Base-by-base conservation (phyloP, 2,888 invertebrate genomes). In the Eurois occulta region DNA sequence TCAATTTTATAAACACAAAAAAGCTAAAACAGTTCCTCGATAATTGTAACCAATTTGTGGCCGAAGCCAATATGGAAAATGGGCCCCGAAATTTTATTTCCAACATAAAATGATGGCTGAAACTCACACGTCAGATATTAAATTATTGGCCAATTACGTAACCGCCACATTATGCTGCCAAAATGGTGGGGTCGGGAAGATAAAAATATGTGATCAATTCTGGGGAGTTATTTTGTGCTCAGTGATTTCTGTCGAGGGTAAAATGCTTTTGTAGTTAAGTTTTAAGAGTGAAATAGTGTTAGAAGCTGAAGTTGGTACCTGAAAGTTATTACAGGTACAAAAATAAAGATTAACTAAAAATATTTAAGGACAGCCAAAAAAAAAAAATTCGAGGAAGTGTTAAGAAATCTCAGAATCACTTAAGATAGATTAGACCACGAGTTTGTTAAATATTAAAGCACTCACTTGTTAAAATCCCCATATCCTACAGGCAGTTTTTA, bases 91-190 rank as follows among this genome's bases (percentile, higher is more conserved):
- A 75, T 67, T 78, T 60, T 78, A 64, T 81, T 72, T 81, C 35
- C 46, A 69, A 84, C 86, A 86, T 72, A 82, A 78, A 86, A 70
- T 82, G 72, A 85, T 16, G 65, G 28, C 41, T 73, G 70, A 66
- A 71, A 72, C 64, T 76, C 68, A 65, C 58, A 81, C 71, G 69
- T 78, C 72, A 60, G 28, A 62, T 83, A 85, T 80, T 67, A 77
- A 85, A 75, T 86, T 77, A 79, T 67, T 72, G 79, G 38, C 52
- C 72, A 85, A 85, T 87, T 82, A 80, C 60, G 67, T 66, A 35
- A 75, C 74, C 74, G 66, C 75, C 13, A 46, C 43, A 66, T 28
- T 73, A 11, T 35, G 72, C 64, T 87, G 82, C 75, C 85, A 85
- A 82, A 62, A 72, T 77, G 32, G 72, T 72, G 68, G 55, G 55